phyloP scores from a whole-genome alignment of 2,113 vertebrate species.

The Tauraco erythrolophus region DNA sequence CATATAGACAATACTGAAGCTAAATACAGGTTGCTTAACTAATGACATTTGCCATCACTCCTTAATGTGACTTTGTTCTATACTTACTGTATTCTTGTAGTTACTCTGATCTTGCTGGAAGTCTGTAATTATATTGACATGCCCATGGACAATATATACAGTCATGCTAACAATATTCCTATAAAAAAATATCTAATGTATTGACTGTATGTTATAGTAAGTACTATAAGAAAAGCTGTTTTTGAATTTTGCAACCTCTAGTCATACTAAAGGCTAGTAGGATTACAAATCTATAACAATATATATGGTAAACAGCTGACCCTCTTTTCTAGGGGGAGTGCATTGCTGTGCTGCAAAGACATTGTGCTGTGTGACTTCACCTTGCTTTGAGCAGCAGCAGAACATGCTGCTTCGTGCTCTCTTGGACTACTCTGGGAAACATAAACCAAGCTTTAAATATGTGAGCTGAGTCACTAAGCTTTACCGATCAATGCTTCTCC shows the following conservation, averaged over 20 bases:
- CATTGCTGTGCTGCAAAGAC: neutral
- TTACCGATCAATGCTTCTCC: neutral
- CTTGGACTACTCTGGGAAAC: neutral
- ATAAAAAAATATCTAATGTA: neutral
- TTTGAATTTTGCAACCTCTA: neutral
- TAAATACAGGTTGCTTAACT: neutral
- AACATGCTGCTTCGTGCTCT: accelerated
- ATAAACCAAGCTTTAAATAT: neutral
- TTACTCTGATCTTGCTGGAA: neutral
- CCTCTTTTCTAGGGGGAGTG: neutral
- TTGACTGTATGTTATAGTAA: neutral
- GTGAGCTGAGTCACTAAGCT: neutral
- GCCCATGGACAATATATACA: neutral
- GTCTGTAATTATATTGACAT: neutral
- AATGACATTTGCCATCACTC: neutral
- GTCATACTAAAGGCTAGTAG: neutral
- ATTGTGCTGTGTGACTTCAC: neutral
- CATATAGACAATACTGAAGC: neutral
- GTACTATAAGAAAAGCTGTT: neutral
- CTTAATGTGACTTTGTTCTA: neutral
- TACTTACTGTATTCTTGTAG: neutral
- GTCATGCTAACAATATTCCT: neutral
- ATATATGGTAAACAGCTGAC: neutral
- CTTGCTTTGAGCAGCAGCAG: neutral
- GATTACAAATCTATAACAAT: neutral